Base-by-base conservation (phyloP, 2,113 vertebrate species). In the Hippocampus guttulatus region DNA sequence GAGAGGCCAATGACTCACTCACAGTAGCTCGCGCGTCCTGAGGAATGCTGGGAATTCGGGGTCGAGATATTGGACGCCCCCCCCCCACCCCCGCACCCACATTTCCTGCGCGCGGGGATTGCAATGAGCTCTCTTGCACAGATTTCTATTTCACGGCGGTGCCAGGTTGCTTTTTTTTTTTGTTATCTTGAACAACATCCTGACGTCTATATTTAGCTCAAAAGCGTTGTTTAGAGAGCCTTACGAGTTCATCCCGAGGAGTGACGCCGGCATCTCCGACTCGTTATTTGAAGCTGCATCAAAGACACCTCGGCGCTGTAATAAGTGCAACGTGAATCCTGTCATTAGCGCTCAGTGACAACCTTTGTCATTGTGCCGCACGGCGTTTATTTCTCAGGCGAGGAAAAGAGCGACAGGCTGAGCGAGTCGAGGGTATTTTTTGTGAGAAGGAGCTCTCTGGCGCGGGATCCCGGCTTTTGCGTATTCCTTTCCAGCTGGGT, bases 401-500 rank as follows among this genome's bases (percentile, higher is more conserved):
- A 60, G 30, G 54, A 30, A 64, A 67, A 62, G 21, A 80, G 63
- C 70, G 68, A 67, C 66, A 12, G 66, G 69, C 55, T 69, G 64
- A 62, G 75, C 65, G 3, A 38, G 51, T 78, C 57, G 60, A 63
- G 64, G 76, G 68, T 84, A 30, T 60, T 60, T 30, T 30, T 16
- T 6, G 23, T 58, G 77, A 78, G 75, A 73, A 54, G 77, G 80
- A 74, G 76, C 77, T 69, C 47, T 49, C 57, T 15, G 74, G 71
- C 30, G 72, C 74, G 79, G 76, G 79, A 85, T 54, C 77, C 65
- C 69, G 68, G 77, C 45, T 77, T 67, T 27, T 76, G 69, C 81
- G 81, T 84, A 38, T 79, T 54, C 74, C 54, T 87, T 84, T 70
- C 77, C 82, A 87, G 79, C 85, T 88, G 89, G 88, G 85, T 89